These are phyloP conservation scores for Martes martes DNA, from an alignment of 2,113 vertebrate species.

Conservation along the genomic window DNA sequence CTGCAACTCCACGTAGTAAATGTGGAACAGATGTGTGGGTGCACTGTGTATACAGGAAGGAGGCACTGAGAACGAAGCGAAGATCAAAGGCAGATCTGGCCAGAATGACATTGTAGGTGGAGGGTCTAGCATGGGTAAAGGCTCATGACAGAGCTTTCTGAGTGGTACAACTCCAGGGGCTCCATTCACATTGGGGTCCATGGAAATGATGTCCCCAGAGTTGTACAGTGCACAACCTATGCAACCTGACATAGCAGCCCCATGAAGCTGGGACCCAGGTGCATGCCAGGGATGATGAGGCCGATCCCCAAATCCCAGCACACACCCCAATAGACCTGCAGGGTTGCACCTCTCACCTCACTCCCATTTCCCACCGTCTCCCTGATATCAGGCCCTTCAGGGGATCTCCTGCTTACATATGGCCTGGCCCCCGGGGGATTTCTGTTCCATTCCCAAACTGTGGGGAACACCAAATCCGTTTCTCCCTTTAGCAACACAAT, in stretches of 20 bases:
- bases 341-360: neutral
- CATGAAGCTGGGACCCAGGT: neutral
- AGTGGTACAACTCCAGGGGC: neutral
- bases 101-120: neutral
- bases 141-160: neutral
- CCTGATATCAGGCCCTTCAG: neutral
- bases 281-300: accelerated
- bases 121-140: neutral
- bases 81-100: neutral
- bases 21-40: neutral
- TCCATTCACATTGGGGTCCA: accelerated
- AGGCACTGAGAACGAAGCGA: neutral
- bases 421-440: neutral
- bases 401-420: neutral
- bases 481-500: neutral
- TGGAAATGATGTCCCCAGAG: neutral
- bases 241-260: neutral
- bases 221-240: neutral
- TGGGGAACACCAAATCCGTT: neutral
- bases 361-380: neutral
- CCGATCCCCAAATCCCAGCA: neutral
- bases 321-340: neutral
- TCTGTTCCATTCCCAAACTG: constrained; percentile 46
- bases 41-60: accelerated
- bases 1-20: accelerated